Evolutionary conservation across 1,140 invertebrate species (phyloP), one percentile per base, ranked within the genome.

Genomic region (Hyles euphorbiae): DNA sequence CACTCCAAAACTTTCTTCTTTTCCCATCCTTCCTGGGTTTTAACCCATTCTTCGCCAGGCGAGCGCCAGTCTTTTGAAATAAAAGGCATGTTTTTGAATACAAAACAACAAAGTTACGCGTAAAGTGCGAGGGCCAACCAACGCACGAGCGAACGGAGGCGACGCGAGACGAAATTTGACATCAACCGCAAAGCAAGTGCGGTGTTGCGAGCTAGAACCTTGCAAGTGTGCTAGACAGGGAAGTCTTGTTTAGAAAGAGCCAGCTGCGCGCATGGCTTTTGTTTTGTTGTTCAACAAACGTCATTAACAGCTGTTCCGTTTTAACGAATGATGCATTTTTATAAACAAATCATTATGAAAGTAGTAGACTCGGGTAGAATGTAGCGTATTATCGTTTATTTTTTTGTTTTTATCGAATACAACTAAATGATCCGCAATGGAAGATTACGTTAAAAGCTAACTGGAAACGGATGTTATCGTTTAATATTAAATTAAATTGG

Each of bases 31-130:
- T 98, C 96, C 68, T 96, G 94, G 40, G 97, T 99, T 91, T 98
- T 98, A 11, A 99, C 97, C 98, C 98, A 99, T 77, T 96, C 95
- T 87, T 99, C 98, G 43, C 98, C 98, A 46, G 97, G 97, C 58
- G 97, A 98, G 77, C 98, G 91, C 95, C 95, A 97, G 90, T 96
- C 95, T 90, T 96, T 96, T 34, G 95, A 96, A 88, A 96, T 96
- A 90, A 99, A 99, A 70, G 98, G 98, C 98, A 99, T 99, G 72
- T 77, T 83, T 74, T 75, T 72, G 57, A 63, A 74, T 76, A 82
- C 76, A 73, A 79, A 75, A 71, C 67, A 75, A 74, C 64, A 74
- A 80, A 80, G 61, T 79, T 74, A 68, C 65, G 54, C 68, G 65
- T 66, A 53, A 58, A 65, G 59, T 57, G 58, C 56, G 66, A 54